Conservation (phyloP, 2,113 vertebrate genomes). For the Ptyas mucosa region DNA sequence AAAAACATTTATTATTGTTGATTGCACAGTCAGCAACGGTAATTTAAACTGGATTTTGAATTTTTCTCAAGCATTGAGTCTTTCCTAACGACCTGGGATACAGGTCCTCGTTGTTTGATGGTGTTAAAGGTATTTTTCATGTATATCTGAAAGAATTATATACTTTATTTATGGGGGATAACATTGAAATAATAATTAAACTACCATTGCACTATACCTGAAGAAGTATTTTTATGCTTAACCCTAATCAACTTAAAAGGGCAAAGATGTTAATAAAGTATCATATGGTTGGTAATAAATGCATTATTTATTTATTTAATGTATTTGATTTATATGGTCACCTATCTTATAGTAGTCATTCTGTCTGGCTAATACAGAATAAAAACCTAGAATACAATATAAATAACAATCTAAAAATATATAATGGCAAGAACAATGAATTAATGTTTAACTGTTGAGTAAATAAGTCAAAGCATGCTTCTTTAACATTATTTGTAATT, state of each 20-base stretch:
- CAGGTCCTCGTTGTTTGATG: no score
- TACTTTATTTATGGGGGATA: constrained; percentile 34
- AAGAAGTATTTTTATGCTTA: constrained; percentile 27
- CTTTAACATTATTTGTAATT: neutral
- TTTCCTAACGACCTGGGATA: no score
- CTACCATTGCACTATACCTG: constrained; percentile 36
- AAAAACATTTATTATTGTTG: neutral
- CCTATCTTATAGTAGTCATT: no score
- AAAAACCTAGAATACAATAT: no score
- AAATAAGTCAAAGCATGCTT: neutral
- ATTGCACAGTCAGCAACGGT: no score
- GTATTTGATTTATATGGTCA: no score
- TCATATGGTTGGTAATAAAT: neutral
- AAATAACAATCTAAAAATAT: no score
- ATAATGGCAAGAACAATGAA: no score
- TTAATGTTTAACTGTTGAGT: neutral
- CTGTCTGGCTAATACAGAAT: no score
- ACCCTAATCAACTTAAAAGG: neutral
- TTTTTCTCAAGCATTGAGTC: no score
- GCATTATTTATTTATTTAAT: neutral
- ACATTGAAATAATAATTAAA: neutral
- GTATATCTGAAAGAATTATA: constrained; percentile 58
- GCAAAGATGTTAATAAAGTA: constrained; percentile 19
- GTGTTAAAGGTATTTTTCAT: neutral
- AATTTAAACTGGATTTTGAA: no score